phyloP scores from a whole-genome alignment of 2,797 vertebrate genomes.

The Parauchenoglanis ngamensis region DNA sequence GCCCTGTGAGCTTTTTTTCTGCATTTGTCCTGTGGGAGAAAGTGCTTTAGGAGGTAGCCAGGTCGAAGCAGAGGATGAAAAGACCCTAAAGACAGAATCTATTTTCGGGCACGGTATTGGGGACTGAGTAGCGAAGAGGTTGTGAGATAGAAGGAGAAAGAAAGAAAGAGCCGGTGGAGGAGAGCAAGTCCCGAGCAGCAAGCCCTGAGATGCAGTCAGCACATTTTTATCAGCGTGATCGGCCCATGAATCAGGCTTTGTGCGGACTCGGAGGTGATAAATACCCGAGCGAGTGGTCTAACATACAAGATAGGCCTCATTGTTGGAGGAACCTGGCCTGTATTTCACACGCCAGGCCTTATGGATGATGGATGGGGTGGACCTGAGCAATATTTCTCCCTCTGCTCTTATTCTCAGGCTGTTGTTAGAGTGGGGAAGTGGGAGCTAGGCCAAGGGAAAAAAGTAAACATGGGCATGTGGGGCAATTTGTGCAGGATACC shows the following conservation, averaged over 20 bases:
- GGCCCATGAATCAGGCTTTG: constrained; percentile 76
- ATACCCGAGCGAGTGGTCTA: constrained; percentile 75
- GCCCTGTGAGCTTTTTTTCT: constrained; percentile 15
- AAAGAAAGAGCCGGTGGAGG: constrained; percentile 25
- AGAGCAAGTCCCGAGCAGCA: constrained; percentile 40
- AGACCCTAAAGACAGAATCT: constrained; percentile 50
- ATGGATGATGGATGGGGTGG: constrained; percentile 73
- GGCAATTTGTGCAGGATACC: constrained; percentile 1
- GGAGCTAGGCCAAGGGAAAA: background rate
- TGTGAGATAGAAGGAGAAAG: constrained; percentile 7
- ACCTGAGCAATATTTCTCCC: constrained; percentile 56
- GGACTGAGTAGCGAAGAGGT: constrained; percentile 19
- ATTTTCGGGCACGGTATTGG: constrained; percentile 54
- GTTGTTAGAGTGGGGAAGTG: constrained; percentile 28
- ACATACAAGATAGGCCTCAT: constrained; percentile 76
- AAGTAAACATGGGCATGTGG: constrained; percentile 17
- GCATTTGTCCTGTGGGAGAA: background rate
- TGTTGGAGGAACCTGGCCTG: constrained; percentile 69
- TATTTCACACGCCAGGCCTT: constrained; percentile 71
- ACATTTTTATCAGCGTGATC: constrained; percentile 70
- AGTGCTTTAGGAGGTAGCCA: constrained; percentile 27
- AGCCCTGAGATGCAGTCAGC: constrained; percentile 69
- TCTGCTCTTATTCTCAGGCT: constrained; percentile 42
- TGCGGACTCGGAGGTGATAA: constrained; percentile 75
- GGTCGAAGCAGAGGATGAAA: constrained; percentile 45